These are phyloP conservation scores for Hemiprocne comata DNA, from an alignment of 2,113 vertebrate species.

Conservation along the genomic window DNA sequence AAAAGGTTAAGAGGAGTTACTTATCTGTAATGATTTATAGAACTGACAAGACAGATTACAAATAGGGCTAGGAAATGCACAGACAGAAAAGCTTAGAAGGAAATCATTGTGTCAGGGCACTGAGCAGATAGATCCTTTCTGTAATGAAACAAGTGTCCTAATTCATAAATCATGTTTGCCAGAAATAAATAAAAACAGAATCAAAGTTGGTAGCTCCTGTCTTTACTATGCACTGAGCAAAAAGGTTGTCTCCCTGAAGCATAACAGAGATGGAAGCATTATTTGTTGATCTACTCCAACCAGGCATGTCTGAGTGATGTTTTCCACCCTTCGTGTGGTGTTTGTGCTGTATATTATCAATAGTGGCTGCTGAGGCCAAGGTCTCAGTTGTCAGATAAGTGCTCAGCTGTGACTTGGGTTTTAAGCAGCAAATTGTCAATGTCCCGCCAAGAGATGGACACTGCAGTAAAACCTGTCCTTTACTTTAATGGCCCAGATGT, in stretches of 20 bases:
- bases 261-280: background rate
- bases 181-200: conserved; percentile 52
- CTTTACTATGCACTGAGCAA: background rate
- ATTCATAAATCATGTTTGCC: conserved; percentile 69
- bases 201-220: background rate
- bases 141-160: conserved; percentile 56
- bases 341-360: conserved; percentile 28
- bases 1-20: conserved; percentile 74
- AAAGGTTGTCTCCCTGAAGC: background rate
- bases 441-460: conserved; percentile 1
- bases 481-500: conserved; percentile 33
- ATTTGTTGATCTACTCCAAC: conserved; percentile 24
- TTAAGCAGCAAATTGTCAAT: conserved; percentile 33
- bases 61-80: conserved; percentile 44
- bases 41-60: conserved; percentile 56
- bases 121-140: conserved; percentile 44
- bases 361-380: conserved; percentile 3
- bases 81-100: conserved; percentile 54
- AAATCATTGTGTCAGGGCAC: conserved; percentile 59
- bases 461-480: conserved; percentile 33
- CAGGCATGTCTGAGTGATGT: background rate
- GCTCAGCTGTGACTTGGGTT: conserved; percentile 5
- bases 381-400: conserved; percentile 10
- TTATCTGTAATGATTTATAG: conserved; percentile 75
- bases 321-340: conserved; percentile 4